These are phyloP conservation scores for Eumacrocentrus americanus DNA, from an alignment of 2,888 invertebrate genomes.

Conservation along the genomic window DNA sequence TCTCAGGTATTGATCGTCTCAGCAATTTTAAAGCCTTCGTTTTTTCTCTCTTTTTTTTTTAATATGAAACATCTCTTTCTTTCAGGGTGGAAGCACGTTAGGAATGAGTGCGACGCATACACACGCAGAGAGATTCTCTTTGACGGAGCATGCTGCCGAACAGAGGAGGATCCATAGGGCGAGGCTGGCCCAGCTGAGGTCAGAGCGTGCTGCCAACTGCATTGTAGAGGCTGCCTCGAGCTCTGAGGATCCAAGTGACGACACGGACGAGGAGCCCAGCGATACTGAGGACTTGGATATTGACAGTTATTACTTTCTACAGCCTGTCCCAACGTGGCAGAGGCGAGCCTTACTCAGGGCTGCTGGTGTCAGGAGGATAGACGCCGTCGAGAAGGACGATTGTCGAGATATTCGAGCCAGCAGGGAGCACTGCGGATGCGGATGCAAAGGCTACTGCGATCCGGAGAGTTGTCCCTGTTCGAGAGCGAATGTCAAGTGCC, in stretches of 20 bases:
- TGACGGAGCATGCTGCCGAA: slow-evolving; percentile 88
- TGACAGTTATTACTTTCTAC: slow-evolving; percentile 87
- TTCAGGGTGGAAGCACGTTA: slow-evolving; percentile 69
- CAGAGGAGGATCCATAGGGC: slow-evolving; percentile 86
- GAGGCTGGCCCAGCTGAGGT: slow-evolving; percentile 74
- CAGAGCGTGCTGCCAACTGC: slow-evolving; percentile 69
- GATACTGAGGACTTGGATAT: slow-evolving; percentile 85
- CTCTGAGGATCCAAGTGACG: slow-evolving; percentile 75
- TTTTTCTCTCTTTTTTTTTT: neutral
- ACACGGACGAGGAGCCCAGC: slow-evolving; percentile 83
- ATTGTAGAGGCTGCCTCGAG: slow-evolving; percentile 68
- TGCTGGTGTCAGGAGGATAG: slow-evolving; percentile 94
- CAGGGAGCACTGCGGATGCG: slow-evolving; percentile 92
- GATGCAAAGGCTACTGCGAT: slow-evolving; percentile 91
- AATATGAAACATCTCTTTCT: no score
- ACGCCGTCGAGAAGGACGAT: slow-evolving; percentile 90
- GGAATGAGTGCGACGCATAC: slow-evolving; percentile 84
- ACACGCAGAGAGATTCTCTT: slow-evolving; percentile 77
- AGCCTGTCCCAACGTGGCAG: slow-evolving; percentile 92
- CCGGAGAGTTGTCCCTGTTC: slow-evolving; percentile 96
- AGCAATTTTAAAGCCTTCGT: neutral
- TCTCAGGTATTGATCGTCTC: slow-evolving; percentile 70
- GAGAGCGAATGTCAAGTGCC: slow-evolving; percentile 94
- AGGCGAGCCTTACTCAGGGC: slow-evolving; percentile 84
- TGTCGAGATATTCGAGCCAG: slow-evolving; percentile 91